Conservation (phyloP, 2,888 invertebrate species). For the Liodrosophila aerea region DNA sequence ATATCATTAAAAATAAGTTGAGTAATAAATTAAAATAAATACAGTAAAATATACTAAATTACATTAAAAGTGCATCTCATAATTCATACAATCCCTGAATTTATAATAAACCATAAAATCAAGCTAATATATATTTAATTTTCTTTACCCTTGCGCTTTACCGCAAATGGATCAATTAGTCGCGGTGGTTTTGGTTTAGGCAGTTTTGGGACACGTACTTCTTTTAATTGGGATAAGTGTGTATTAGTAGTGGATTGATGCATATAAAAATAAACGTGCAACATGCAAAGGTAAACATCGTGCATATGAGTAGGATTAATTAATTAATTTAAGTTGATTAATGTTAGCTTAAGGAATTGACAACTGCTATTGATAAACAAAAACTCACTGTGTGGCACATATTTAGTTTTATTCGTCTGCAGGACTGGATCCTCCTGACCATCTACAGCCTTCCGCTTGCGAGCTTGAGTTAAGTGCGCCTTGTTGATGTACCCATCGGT, state of each 20-base stretch:
- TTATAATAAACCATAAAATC: background rate
- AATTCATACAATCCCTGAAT: slow-evolving; percentile 39
- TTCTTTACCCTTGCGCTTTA: slow-evolving; percentile 81
- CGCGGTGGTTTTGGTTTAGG: slow-evolving; percentile 66
- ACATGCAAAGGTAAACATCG: slow-evolving; percentile 28
- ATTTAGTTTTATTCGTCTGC: slow-evolving; percentile 67
- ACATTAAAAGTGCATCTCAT: too few species aligned
- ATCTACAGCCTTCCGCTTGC: slow-evolving; percentile 83
- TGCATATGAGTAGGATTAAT: background rate
- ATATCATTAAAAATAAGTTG: too few species aligned
- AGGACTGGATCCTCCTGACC: slow-evolving; percentile 83
- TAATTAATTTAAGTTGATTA: slow-evolving; percentile 13
- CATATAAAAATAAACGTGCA: slow-evolving; percentile 11
- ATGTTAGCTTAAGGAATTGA: background rate
- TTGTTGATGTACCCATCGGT: slow-evolving; percentile 50
- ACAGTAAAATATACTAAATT: too few species aligned
- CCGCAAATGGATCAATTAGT: slow-evolving; percentile 78
- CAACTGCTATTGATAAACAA: background rate
- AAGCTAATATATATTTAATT: slow-evolving; percentile 20
- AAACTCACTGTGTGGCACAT: slow-evolving; percentile 64
- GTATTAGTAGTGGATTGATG: slow-evolving; percentile 37
- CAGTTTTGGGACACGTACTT: slow-evolving; percentile 51
- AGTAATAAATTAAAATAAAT: too few species aligned
- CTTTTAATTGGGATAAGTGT: too few species aligned
- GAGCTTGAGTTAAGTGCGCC: slow-evolving; percentile 65